Base-by-base conservation (phyloP, 2,888 invertebrate species). In the Sminthurinus aureus region DNA sequence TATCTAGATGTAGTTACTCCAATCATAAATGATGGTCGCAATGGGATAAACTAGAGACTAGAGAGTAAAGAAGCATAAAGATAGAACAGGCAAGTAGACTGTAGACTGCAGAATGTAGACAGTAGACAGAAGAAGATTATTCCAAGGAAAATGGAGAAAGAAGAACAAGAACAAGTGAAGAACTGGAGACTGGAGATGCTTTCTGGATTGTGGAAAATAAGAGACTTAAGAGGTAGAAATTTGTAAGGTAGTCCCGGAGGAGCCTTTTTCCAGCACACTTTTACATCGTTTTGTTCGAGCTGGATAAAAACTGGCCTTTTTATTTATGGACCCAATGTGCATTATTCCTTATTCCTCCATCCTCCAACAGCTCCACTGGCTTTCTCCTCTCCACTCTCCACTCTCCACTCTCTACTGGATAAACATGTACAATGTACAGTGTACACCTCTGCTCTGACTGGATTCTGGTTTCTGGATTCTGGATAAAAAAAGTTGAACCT, bases 261-360 rank as follows among this genome's bases (percentile, higher is more conserved):
- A 85, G 85, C 86, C 84, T 86, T 86, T 86, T 83, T 38, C 38
- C 85, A 76, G 86, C 85, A 85, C 85, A 86, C 84, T 86, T 85
- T 86, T 86, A 86, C 86, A 85, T 85, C 86, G 85, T 86, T 85
- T 86, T 85, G 85, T 86, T 85, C 83, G 82, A 76, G 74, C 81
- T 78, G 66, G 79, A 86, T 81, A 67, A 75, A 84, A 81, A 81
- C 77, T 75, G 77, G 79, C 84, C 83, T 81, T 86, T 86, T 85
- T 86, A 86, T 86, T 86, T 86, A 86, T 86, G 86, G 86, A 86
- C 86, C 85, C 86, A 85, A 79, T 85, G 85, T 85, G 85, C 85
- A 86, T 85, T 86, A 86, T 86, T 86, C 85, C 86, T 85, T 79
- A 78, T 85, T 82, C 80, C 84, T 85, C 83, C 85, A 85, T 84